phyloP scores from a whole-genome alignment of 2,888 invertebrate genomes.

The Trissoscelio sp. region DNA sequence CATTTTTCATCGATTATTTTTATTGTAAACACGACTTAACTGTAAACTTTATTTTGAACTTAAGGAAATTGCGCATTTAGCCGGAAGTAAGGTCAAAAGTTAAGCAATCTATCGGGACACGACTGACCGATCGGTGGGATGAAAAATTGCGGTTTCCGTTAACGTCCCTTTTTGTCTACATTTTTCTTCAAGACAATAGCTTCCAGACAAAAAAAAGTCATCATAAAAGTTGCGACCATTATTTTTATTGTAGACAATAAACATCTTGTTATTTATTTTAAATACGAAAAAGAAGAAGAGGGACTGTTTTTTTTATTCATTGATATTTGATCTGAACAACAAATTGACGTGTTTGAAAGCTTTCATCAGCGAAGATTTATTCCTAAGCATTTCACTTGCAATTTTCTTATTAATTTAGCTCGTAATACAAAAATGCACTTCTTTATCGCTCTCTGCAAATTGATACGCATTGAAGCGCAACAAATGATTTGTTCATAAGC shows the following conservation, averaged over 20 bases:
- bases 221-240: conserved; percentile 7
- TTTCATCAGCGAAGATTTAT: conserved; percentile 46
- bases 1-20: conserved; percentile 6
- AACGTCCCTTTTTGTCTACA: not conserved
- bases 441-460: conserved; percentile 51
- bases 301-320: no score
- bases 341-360: conserved; percentile 17
- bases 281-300: not conserved
- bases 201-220: not conserved
- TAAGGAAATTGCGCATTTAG: conserved; percentile 45
- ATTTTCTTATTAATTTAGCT: conserved; percentile 41
- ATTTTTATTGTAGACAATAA: conserved; percentile 8
- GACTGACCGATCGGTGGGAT: conserved; percentile 32
- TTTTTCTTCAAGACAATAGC: conserved; percentile 1
- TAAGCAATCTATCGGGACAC: conserved; percentile 49
- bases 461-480: conserved; percentile 61
- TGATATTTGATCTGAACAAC: conserved; percentile 1
- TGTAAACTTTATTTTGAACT: conserved; percentile 20
- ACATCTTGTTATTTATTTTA: not conserved
- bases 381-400: conserved; percentile 35
- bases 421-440: conserved; percentile 34
- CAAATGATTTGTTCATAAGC: conserved; percentile 57
- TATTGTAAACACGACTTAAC: conserved; percentile 9
- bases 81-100: conserved; percentile 57
- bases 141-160: conserved; percentile 51